These are phyloP conservation scores for Agrotis exclamationis DNA, from an alignment of 2,888 invertebrate species.

Conservation along the genomic window DNA sequence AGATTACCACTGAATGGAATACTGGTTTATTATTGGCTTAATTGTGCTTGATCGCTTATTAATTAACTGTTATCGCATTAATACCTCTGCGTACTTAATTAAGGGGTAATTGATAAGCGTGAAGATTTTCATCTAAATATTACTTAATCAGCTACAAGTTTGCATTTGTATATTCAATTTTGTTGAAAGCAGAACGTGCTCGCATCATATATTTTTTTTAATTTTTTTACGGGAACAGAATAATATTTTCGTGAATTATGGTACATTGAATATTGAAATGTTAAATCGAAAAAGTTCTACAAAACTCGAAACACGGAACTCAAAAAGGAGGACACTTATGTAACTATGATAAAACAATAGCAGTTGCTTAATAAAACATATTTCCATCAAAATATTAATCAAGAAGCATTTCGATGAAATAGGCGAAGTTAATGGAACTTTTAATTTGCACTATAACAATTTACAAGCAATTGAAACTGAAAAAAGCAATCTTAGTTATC, in stretches of 20 bases:
- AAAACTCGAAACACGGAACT: background rate
- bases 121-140: constrained; percentile 59
- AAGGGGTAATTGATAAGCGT: constrained; percentile 70
- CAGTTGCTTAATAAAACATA: constrained; percentile 8
- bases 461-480: constrained; percentile 85
- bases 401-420: constrained; percentile 35
- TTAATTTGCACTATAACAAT: constrained; percentile 83
- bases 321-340: background rate
- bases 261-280: no score
- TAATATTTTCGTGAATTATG: no score
- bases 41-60: constrained; percentile 72
- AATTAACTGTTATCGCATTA: constrained; percentile 80
- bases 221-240: no score
- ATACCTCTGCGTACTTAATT: constrained; percentile 73
- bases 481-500: constrained; percentile 89
- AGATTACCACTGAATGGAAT: constrained; percentile 65
- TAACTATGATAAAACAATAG: constrained; percentile 10
- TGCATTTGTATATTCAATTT: constrained; percentile 27
- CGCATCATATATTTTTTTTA: background rate
- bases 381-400: constrained; percentile 21
- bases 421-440: constrained; percentile 63
- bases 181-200: background rate
- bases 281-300: no score
- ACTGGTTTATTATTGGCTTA: constrained; percentile 64
- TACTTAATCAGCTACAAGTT: constrained; percentile 22